Percentiles rank a stretch among this genome's conserved stretches.
phyloP scores from a whole-genome alignment of 2,888 invertebrate genomes.

The Candidula unifasciata region DNA sequence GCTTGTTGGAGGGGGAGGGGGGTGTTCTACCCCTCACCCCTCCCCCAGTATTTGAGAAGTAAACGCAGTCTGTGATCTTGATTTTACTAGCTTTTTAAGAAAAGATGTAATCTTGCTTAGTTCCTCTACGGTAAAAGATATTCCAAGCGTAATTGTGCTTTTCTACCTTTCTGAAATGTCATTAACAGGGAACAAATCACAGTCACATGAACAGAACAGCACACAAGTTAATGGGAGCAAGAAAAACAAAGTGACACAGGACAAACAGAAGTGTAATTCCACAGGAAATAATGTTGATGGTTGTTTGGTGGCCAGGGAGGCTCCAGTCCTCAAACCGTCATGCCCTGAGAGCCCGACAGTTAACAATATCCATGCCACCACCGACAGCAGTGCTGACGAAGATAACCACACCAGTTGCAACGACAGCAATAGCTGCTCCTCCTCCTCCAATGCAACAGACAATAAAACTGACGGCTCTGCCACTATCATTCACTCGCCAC shows the following conservation, averaged over 20 bases:
- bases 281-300: slow-evolving; percentile 18
- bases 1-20: too few relatives aligned
- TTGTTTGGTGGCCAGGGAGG: slow-evolving; percentile 1
- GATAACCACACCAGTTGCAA: background rate
- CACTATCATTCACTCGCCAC: background rate
- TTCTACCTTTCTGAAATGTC: too few relatives aligned
- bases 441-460: background rate
- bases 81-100: too few relatives aligned
- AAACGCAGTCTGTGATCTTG: too few relatives aligned
- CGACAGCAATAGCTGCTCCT: slow-evolving; percentile 18
- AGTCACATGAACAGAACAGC: slow-evolving; percentile 20
- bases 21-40: too few relatives aligned
- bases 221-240: slow-evolving; percentile 36
- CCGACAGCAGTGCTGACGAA: slow-evolving; percentile 35
- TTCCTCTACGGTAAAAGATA: too few relatives aligned
- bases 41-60: too few relatives aligned
- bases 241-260: slow-evolving; percentile 17
- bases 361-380: slow-evolving; percentile 46
- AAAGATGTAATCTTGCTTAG: too few relatives aligned
- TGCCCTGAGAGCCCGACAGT: slow-evolving; percentile 47
- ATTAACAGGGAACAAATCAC: slow-evolving; percentile 41
- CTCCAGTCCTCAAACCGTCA: slow-evolving; percentile 45
- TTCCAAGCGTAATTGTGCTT: too few relatives aligned
- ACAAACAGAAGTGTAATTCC: slow-evolving; percentile 22
- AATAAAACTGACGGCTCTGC: slow-evolving; percentile 37